Evolutionary conservation across 2,888 invertebrate genomes (phyloP).

Genomic region (Tyria jacobaeae): DNA sequence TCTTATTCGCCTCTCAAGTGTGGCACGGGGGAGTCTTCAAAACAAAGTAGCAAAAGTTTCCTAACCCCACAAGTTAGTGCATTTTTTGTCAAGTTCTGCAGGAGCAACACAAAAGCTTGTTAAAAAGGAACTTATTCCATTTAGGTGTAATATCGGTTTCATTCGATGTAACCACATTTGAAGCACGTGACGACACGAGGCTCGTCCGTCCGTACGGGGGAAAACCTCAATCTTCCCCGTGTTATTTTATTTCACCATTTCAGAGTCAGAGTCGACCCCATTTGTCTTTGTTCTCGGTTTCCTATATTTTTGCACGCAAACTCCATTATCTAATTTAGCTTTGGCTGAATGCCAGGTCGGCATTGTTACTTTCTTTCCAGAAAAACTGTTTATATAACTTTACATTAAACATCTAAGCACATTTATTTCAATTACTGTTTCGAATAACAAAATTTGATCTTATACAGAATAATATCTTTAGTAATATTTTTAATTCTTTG

Average conservation of each 20-base stretch:
- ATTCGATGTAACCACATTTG: slow-evolving; percentile 56
- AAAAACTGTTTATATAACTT: slow-evolving; percentile 81
- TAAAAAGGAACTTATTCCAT: slow-evolving; percentile 51
- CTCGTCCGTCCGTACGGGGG: slow-evolving; percentile 47
- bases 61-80: slow-evolving; percentile 42
- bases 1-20: slow-evolving; percentile 34
- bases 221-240: slow-evolving; percentile 73
- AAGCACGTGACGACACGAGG: slow-evolving; percentile 63
- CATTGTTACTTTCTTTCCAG: slow-evolving; percentile 80
- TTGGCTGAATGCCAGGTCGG: slow-evolving; percentile 85
- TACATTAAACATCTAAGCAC: slow-evolving; percentile 77
- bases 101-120: slow-evolving; percentile 38
- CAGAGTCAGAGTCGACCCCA: slow-evolving; percentile 82
- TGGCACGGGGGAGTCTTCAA: slow-evolving; percentile 42
- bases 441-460: slow-evolving; percentile 60
- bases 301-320: slow-evolving; percentile 87
- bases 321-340: slow-evolving; percentile 87
- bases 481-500: slow-evolving; percentile 20
- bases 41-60: slow-evolving; percentile 44
- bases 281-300: slow-evolving; percentile 86
- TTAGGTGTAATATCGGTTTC: slow-evolving; percentile 55
- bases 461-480: slow-evolving; percentile 46
- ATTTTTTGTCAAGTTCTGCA: slow-evolving; percentile 43
- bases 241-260: slow-evolving; percentile 82
- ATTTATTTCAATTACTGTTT: slow-evolving; percentile 76